phyloP scores from a whole-genome alignment of 2,797 vertebrate species.

The Dicrostonyx torquatus region DNA sequence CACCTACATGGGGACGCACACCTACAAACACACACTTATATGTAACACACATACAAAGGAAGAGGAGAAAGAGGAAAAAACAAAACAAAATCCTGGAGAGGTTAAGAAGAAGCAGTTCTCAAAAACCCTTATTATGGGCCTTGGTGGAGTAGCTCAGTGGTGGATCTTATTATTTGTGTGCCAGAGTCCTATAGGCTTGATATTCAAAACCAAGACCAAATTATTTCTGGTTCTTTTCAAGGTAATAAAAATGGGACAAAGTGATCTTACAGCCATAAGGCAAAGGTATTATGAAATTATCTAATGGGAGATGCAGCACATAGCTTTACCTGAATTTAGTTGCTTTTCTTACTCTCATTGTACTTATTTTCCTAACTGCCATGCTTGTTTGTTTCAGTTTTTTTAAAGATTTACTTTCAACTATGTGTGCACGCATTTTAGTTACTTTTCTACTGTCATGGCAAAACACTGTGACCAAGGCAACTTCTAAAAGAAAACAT shows the following conservation, averaged over 20 bases:
- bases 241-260: background rate
- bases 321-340: background rate
- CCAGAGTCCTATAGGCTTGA: background rate
- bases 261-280: background rate
- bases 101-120: background rate
- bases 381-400: background rate
- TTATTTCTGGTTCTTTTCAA: constrained; percentile 9
- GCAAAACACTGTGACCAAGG: background rate
- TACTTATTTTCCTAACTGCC: background rate
- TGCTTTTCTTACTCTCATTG: background rate
- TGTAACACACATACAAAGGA: background rate
- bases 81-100: background rate
- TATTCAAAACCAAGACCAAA: background rate
- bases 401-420: background rate
- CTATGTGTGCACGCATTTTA: background rate
- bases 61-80: background rate
- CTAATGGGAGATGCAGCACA: background rate
- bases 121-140: background rate
- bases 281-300: background rate
- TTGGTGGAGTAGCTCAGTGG: background rate
- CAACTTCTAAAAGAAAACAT: background rate
- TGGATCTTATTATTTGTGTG: background rate
- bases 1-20: background rate
- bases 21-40: background rate
- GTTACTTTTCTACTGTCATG: background rate